Base-by-base conservation (phyloP, 2,888 invertebrate genomes). In the Tuta absoluta region DNA sequence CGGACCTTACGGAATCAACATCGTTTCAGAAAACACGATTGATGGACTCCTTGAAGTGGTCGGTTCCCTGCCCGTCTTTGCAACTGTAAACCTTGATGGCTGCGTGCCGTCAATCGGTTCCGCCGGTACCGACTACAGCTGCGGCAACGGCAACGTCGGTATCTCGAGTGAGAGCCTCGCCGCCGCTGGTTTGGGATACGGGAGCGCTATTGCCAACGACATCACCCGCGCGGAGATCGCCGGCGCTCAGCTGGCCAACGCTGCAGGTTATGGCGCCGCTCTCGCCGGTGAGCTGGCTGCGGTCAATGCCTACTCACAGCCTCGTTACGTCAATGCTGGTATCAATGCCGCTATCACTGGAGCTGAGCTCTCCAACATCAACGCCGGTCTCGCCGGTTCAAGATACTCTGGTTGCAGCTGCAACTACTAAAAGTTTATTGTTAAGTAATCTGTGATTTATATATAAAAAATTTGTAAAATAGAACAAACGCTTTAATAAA, bases 41-140 rank as follows among this genome's bases (percentile, higher is more conserved):
- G 80, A 78, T 65, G 82, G 82, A 7, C 63, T 72, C 10, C 64
- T 82, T 1, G 61, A 65, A 1, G 76, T 79, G 0, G 67, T 67
- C 53, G 85, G 85, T 53, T 75, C 78, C 49, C 67, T 85, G 33
- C 85, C 82, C 1, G 81, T 83, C 72, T 65, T 81, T 2, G 79
- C 80, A 3, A 72, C 78, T 10, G 78, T 79, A 0, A 76, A 66
- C 10, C 45, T 83, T 11, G 80, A 82, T 38, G 82, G 82, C 2
- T 66, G 68, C 2, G 64, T 84, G 1, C 78, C 82, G 2, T 78
- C 81, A 0, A 70, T 72, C 51, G 84, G 85, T 0, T 65, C 76
- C n/a, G 81, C 80, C 23, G 70, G 76, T 4, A 77, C 80, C 12
- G 66, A 74, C 0, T 84, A 84, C 68, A 76, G 79, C 45, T 81